These are phyloP conservation scores for Poecilia picta DNA, from an alignment of 2,797 vertebrate species.

Conservation along the genomic window DNA sequence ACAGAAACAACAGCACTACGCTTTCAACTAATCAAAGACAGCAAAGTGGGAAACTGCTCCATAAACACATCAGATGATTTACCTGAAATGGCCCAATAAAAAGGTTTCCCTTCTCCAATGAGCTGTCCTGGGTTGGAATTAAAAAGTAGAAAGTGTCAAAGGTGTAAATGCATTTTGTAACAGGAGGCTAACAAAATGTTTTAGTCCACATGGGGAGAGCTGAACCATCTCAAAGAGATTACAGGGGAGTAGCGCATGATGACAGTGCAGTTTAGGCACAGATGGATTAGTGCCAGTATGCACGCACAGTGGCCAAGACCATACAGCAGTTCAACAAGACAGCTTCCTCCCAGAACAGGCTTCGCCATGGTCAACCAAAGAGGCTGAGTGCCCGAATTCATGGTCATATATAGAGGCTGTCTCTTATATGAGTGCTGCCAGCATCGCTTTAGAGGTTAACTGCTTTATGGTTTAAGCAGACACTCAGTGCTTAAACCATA, in stretches of 20 bases:
- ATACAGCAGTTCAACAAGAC: neutral
- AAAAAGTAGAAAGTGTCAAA: neutral
- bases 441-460: neutral
- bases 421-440: neutral
- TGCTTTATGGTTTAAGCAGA: no score
- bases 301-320: neutral
- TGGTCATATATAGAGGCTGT: neutral
- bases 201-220: constrained; percentile 8
- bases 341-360: neutral
- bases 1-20: neutral
- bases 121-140: neutral
- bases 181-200: constrained; percentile 4
- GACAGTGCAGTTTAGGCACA: constrained; percentile 58
- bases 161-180: neutral
- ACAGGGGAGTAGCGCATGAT: constrained; percentile 49
- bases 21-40: neutral
- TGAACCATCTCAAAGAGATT: constrained; percentile 32
- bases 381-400: neutral
- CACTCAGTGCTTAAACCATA: neutral
- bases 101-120: neutral
- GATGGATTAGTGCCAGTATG: constrained; percentile 60
- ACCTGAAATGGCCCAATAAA: constrained; percentile 21
- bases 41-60: neutral
- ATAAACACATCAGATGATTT: neutral
- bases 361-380: neutral